Conservation (phyloP, 2,797 vertebrate species). For the Euphonia xanthogaster region DNA sequence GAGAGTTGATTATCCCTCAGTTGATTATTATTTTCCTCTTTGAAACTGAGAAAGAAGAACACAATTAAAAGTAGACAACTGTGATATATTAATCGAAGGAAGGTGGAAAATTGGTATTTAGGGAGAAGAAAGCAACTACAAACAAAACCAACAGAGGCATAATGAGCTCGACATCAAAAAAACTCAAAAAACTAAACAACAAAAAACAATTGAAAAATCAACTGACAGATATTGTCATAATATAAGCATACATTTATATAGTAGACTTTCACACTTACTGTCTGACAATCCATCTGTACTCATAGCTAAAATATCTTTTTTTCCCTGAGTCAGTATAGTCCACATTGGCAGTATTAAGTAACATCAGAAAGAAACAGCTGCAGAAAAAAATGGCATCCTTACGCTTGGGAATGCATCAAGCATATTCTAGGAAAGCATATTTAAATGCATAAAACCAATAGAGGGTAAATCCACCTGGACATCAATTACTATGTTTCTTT, state of each 20-base stretch:
- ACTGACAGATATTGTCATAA: background rate
- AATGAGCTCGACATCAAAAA: fast-evolving
- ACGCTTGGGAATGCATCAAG: background rate
- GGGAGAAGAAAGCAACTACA: background rate
- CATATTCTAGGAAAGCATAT: background rate
- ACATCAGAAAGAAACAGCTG: background rate
- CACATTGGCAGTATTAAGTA: background rate
- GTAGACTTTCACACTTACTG: background rate
- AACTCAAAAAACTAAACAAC: fast-evolving
- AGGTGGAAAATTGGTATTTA: background rate
- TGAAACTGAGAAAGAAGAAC: background rate
- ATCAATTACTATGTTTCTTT: background rate
- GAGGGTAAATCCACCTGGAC: background rate
- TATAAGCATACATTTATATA: background rate
- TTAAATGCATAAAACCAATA: background rate
- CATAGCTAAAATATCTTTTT: background rate
- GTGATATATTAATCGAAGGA: background rate
- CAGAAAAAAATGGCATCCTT: background rate
- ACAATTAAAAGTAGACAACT: background rate
- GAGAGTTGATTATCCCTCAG: background rate
- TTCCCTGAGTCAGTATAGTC: background rate
- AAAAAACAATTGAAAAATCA: background rate
- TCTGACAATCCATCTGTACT: background rate
- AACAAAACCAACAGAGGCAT: background rate
- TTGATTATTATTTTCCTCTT: background rate